Evolutionary conservation across 2,797 vertebrate species (phyloP).

Genomic region (Lepidocolaptes lacrymiger): DNA sequence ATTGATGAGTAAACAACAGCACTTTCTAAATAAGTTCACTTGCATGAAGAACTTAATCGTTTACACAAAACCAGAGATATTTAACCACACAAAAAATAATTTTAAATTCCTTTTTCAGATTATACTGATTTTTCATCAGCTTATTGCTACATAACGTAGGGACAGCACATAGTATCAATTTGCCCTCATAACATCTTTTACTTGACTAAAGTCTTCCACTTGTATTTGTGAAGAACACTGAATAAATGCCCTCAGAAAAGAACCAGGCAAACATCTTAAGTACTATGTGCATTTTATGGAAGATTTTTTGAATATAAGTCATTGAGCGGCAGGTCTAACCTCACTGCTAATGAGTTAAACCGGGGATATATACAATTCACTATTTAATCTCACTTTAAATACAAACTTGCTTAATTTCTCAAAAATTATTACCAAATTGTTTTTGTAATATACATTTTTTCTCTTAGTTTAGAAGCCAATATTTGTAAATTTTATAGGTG

Average conservation of each 20-base stretch:
- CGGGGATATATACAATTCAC: neutral
- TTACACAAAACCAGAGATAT: neutral
- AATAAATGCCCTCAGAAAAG: neutral
- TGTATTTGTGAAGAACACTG: neutral
- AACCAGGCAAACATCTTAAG: neutral
- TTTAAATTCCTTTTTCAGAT: neutral
- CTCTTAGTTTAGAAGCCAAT: neutral
- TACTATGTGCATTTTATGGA: neutral
- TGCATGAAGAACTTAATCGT: neutral
- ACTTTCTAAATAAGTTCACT: neutral
- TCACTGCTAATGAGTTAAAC: neutral
- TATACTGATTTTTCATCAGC: neutral
- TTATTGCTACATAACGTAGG: neutral
- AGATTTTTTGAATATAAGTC: neutral
- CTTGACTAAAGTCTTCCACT: neutral
- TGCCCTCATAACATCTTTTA: neutral
- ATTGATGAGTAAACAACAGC: accelerated
- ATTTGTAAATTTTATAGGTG: neutral
- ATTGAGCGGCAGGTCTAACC: neutral
- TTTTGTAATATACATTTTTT: neutral
- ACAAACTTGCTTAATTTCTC: neutral
- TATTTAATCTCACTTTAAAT: neutral
- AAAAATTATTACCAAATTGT: neutral
- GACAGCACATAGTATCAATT: neutral
- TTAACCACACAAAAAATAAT: neutral